Conservation (phyloP, 2,113 vertebrate genomes). For the Gavialis gangeticus region DNA sequence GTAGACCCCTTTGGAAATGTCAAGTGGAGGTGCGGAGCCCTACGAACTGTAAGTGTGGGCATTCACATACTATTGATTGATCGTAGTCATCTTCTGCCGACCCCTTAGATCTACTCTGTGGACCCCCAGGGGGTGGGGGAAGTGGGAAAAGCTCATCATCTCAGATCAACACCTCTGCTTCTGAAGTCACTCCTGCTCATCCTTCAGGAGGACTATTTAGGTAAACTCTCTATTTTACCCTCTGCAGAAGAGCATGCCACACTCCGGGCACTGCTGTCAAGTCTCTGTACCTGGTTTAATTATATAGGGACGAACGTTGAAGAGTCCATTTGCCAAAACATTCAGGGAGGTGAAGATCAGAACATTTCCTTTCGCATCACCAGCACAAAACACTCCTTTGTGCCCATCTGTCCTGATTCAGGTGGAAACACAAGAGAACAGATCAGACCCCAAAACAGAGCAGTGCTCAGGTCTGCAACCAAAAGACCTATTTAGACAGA, state of each 20-base stretch:
- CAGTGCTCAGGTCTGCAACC: not conserved
- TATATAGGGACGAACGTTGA: conserved; percentile 49
- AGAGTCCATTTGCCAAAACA: conserved; percentile 60
- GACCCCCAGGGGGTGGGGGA: no score
- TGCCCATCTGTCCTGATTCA: conserved; percentile 66
- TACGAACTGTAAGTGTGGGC: no score
- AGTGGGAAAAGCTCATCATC: not conserved
- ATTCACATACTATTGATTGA: no score
- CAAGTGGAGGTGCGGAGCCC: no score
- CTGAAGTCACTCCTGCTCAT: not conserved
- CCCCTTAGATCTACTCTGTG: no score
- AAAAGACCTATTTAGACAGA: not conserved
- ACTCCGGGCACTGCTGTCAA: not conserved
- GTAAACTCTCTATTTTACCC: not conserved
- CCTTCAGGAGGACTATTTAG: not conserved
- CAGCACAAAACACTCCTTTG: conserved; percentile 70
- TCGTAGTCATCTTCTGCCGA: no score
- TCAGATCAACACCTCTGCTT: not conserved
- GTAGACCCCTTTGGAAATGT: no score
- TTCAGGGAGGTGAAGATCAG: conserved; percentile 63
- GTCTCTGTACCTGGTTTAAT: not conserved
- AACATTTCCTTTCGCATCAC: conserved; percentile 71
- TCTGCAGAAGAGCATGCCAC: not conserved
- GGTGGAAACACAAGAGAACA: not conserved
- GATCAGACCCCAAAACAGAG: not conserved